A percentile compares a stretch with the other conserved stretches of the same genome.
These are phyloP conservation scores for Catagonus wagneri DNA, from an alignment of 2,113 vertebrate species.

Conservation along the genomic window DNA sequence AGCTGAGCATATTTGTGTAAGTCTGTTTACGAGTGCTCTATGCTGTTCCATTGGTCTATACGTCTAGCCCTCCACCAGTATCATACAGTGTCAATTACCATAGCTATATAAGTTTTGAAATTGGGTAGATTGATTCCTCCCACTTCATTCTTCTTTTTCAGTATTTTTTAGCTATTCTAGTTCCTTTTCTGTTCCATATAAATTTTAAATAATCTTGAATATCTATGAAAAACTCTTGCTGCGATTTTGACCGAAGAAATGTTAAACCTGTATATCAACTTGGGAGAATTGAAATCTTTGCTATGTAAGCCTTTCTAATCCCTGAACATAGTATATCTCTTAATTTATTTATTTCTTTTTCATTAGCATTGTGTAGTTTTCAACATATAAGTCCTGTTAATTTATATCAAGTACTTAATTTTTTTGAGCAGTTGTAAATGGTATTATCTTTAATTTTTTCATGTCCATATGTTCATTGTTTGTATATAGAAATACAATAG, in stretches of 20 bases:
- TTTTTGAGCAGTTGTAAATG: background rate
- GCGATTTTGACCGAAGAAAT: background rate
- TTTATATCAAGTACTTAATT: background rate
- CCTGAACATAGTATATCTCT: background rate
- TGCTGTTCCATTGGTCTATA: background rate
- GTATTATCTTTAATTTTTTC: background rate
- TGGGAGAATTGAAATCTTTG: constrained; percentile 24
- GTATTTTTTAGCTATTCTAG: background rate
- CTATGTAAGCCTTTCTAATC: background rate
- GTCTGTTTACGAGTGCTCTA: background rate
- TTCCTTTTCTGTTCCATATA: background rate
- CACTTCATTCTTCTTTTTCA: constrained; percentile 34
- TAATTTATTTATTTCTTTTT: constrained; percentile 1
- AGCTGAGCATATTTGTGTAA: background rate
- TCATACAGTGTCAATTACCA: background rate
- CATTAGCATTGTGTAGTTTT: background rate
- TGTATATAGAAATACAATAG: background rate
- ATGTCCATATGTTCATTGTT: background rate
- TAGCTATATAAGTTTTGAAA: constrained; percentile 15
- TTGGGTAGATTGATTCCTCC: background rate
- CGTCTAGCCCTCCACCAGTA: background rate
- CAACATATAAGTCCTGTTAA: background rate
- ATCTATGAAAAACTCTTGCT: background rate
- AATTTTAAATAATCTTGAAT: constrained; percentile 10
- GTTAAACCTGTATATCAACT: background rate